Conservation (phyloP, 2,797 vertebrate species). For the Ctenosaura bakeri region DNA sequence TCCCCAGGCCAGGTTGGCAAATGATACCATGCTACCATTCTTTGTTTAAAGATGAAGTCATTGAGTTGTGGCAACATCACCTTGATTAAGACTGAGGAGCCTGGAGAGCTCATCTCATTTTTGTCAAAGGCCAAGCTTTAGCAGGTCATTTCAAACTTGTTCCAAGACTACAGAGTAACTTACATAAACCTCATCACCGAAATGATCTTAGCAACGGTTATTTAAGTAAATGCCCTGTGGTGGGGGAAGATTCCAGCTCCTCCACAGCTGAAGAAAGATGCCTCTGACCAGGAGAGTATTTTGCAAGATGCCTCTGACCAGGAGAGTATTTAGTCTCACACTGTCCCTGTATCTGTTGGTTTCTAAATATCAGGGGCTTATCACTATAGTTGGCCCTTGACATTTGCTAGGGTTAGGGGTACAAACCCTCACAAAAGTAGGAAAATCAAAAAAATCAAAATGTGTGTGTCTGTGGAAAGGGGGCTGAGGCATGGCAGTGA, state of each 20-base stretch:
- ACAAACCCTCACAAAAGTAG: too few species aligned
- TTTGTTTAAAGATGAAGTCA: neutral
- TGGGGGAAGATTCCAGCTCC: neutral
- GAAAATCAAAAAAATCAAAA: too few species aligned
- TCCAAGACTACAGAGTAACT: constrained; percentile 49
- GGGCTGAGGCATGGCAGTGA: too few species aligned
- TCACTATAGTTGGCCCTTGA: too few species aligned
- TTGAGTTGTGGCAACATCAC: neutral
- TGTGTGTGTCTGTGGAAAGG: too few species aligned
- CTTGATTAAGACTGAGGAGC: neutral
- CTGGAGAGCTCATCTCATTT: constrained; percentile 44
- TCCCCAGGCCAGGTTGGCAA: neutral
- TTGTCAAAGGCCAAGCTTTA: constrained; percentile 48
- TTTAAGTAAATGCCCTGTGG: neutral
- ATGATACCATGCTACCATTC: neutral
- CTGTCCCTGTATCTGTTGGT: neutral
- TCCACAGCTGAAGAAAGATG: neutral
- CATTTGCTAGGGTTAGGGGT: too few species aligned
- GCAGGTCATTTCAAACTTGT: constrained; percentile 35
- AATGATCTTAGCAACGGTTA: neutral
- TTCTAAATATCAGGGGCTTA: neutral
- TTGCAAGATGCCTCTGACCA: neutral
- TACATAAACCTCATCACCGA: neutral
- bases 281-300: neutral
- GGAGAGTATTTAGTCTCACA: neutral